Base-by-base conservation (phyloP, 2,113 vertebrate species). In the Etheostoma cragini region DNA sequence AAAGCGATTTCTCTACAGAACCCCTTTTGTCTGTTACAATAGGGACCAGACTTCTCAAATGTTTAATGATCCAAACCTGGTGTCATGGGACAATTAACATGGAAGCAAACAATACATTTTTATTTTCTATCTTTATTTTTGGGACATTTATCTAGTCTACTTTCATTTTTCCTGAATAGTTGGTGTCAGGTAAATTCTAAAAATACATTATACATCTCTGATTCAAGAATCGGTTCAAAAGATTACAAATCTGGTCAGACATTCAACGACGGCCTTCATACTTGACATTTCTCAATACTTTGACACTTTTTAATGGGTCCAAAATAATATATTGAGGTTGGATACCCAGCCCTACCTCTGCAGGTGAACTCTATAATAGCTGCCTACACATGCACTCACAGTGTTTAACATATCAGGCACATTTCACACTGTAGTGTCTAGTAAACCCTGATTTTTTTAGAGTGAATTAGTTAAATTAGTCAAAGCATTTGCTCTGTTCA, bases 401-500 rank as follows among this genome's bases (percentile, higher is more conserved):
- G 50, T 52, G 64, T 0, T 65, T 16, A 46, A 83, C 68, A 67
- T 22, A 33, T 67, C 47, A 6, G 60, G 52, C 47, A 30, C 46
- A 4, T 66, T 49, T 47, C 33, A 53, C 22, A 22, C 67, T 57
- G 57, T 10, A 35, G 67, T 6, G 15, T 46, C 19, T 11, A 6
- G 49, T 63, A 63, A 52, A 67, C 12, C 8, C 1, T 4, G 58
- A 45, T 1, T 2, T 50, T 45, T 19, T n/a, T 15, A 70, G 12
- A 47, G n/a, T 47, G 2, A 68, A 38, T 60, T 24, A 53, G 74
- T 58, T 14, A 16, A 60, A 35, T 46, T 50, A 52, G 53, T 58
- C 21, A 15, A 57, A 67, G 46, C 24, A 21, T 75, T 63, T 58
- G 16, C 56, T 80, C 19, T 26, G 57, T 65, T 74, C 93, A 91